Base-by-base conservation (phyloP, 2,888 invertebrate genomes). In the Tortricodes alternella region DNA sequence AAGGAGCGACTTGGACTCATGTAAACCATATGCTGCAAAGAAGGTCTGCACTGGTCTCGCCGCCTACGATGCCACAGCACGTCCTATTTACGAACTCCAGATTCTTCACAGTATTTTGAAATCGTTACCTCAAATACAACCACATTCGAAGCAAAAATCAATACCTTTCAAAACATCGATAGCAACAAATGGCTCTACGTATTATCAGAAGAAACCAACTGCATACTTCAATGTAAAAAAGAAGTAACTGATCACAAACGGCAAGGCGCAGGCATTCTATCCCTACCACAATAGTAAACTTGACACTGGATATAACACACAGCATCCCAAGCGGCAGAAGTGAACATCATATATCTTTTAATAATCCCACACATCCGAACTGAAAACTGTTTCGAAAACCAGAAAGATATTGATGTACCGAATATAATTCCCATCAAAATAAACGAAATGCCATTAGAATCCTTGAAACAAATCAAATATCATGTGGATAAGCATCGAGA, bases 1-100 rank as follows among this genome's bases (percentile, higher is more conserved):
- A 7, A 61, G 61, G 24, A 68, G 59, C 59, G 51, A 59, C 15
- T 21, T 70, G 19, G 58, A 60, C 5, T 56, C 44, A 2, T 72
- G 66, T 58, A 67, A 62, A 18, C 13, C 27, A 6, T 44, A 19
- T 15, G 29, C 44, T 9, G 11, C 27, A 18, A 44, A 44, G 29
- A 44, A 29, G 16, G 15, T 18, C 18, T 44, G 44, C 29, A 44
- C 29, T 9, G 8, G 18, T 11, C 32, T 44, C 32, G 18, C 18
- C 11, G 18, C 44, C 4, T 44, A 44, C 32, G 44, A 44, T 8
- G 29, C 44, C 2, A 44, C 44, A 29, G 44, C 44, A 13, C 44
- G 44, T 19, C 44, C 44, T 3, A 13, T 44, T 2, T 44, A 29
- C 44, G 44, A 44, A n/a, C 27, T 44, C n/a, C 44, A 44, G 19